Evolutionary conservation across 2,888 invertebrate genomes (phyloP).

Genomic region (Spodoptera picta): DNA sequence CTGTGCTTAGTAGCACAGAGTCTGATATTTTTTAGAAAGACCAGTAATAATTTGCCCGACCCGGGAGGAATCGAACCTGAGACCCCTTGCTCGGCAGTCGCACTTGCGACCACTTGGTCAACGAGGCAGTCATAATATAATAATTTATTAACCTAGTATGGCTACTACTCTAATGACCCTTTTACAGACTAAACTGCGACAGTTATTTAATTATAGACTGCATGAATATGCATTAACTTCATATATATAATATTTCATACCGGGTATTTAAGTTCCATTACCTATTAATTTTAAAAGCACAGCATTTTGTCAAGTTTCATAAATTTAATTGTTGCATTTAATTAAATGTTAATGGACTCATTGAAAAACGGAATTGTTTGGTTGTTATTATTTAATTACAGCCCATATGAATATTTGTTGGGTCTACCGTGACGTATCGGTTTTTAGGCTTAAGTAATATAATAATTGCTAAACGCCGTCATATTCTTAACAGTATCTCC

Average conservation of each 20-base stretch:
- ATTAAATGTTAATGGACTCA: conserved; percentile 72
- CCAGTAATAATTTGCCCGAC: too few species aligned
- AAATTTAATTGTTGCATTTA: conserved; percentile 58
- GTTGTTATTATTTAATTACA: conserved; percentile 74
- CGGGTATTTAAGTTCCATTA: conserved; percentile 41
- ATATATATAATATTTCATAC: conserved; percentile 27
- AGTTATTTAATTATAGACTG: conserved; percentile 11
- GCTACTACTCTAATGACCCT: conserved; percentile 4
- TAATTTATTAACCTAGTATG: neutral
- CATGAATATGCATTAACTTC: conserved; percentile 23
- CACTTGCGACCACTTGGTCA: too few species aligned
- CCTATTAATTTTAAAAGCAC: conserved; percentile 42
- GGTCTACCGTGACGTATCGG: neutral
- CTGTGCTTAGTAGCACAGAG: too few species aligned
- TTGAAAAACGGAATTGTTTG: conserved; percentile 68
- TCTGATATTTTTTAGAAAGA: too few species aligned
- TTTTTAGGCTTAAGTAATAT: too few species aligned
- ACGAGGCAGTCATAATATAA: neutral
- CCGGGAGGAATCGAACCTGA: too few species aligned
- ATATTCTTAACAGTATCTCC: too few species aligned
- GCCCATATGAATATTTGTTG: conserved; percentile 61
- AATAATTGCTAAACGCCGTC: too few species aligned
- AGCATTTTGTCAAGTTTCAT: conserved; percentile 40
- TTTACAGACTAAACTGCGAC: conserved; percentile 19
- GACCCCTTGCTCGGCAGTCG: too few species aligned